Percentiles rank a stretch among this genome's conserved stretches.
Conservation (phyloP, 2,888 invertebrate species). For the Tribolium freemani region DNA sequence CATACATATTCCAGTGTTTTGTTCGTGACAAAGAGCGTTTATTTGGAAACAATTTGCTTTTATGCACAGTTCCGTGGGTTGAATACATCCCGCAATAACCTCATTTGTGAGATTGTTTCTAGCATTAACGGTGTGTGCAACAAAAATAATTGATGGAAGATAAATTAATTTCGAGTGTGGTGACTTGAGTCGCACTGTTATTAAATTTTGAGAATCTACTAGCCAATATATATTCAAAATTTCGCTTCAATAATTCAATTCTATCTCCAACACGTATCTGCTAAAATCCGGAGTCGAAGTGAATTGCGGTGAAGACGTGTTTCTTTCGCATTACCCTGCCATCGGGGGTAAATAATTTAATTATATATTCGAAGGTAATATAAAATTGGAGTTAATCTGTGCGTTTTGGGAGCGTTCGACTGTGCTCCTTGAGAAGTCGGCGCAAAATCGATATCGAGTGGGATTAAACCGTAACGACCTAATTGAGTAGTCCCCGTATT, state of each 20-base stretch:
- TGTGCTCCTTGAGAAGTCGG: constrained; percentile 4
- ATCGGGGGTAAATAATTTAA: constrained; percentile 37
- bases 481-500: constrained; percentile 45
- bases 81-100: constrained; percentile 34
- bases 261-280: constrained; percentile 36
- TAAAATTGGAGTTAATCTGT: constrained; percentile 17
- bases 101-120: constrained; percentile 30
- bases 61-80: constrained; percentile 34
- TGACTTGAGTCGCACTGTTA: neutral
- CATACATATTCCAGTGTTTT: constrained; percentile 36
- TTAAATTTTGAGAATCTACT: constrained; percentile 20
- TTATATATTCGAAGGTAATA: constrained; percentile 26
- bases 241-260: constrained; percentile 42
- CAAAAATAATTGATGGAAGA: constrained; percentile 2
- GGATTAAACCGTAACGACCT: constrained; percentile 38
- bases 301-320: constrained; percentile 31
- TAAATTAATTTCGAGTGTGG: neutral
- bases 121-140: constrained; percentile 7
- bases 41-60: constrained; percentile 36
- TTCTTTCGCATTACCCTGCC: constrained; percentile 28
- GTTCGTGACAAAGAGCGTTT: constrained; percentile 35
- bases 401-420: neutral
- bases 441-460: constrained; percentile 26
- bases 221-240: constrained; percentile 41
- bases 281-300: constrained; percentile 28